phyloP scores from a whole-genome alignment of 2,113 vertebrate genomes.

The Sitta europaea region DNA sequence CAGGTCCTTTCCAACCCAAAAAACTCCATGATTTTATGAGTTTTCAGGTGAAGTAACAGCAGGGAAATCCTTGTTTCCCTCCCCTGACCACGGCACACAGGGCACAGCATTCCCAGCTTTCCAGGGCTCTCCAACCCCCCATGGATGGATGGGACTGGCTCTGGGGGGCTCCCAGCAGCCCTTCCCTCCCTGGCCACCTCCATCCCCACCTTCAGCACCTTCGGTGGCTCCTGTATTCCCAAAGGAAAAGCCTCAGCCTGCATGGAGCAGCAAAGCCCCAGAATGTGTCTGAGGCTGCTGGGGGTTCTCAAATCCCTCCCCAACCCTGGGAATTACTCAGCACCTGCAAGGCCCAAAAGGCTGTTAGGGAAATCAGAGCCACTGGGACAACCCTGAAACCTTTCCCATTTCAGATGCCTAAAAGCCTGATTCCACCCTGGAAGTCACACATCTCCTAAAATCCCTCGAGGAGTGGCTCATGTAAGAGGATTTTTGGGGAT shows the following conservation, averaged over 20 bases:
- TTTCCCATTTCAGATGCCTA: not conserved
- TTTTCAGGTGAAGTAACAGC: not conserved
- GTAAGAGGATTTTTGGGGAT: not conserved
- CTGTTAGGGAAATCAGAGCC: not conserved
- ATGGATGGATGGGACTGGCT: fast-evolving
- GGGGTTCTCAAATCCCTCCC: not conserved
- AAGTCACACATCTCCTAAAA: not conserved
- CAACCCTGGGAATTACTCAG: not conserved
- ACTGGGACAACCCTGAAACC: not conserved
- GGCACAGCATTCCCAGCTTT: not conserved
- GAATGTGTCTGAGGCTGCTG: not conserved
- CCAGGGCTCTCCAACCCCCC: not conserved
- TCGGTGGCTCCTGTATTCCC: not conserved
- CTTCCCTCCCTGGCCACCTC: not conserved
- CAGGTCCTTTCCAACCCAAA: not conserved
- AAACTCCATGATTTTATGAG: not conserved
- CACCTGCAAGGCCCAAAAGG: not conserved
- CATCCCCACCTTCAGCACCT: not conserved
- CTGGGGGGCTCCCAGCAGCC: fast-evolving
- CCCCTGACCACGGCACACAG: fast-evolving
- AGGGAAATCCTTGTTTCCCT: not conserved
- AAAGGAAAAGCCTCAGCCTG: not conserved
- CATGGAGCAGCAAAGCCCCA: not conserved
- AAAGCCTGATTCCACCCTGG: not conserved
- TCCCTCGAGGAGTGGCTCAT: not conserved